A percentile compares a stretch with the other conserved stretches of the same genome.
These are phyloP conservation scores for Rhineura floridana DNA, from an alignment of 2,113 vertebrate genomes.

Conservation along the genomic window DNA sequence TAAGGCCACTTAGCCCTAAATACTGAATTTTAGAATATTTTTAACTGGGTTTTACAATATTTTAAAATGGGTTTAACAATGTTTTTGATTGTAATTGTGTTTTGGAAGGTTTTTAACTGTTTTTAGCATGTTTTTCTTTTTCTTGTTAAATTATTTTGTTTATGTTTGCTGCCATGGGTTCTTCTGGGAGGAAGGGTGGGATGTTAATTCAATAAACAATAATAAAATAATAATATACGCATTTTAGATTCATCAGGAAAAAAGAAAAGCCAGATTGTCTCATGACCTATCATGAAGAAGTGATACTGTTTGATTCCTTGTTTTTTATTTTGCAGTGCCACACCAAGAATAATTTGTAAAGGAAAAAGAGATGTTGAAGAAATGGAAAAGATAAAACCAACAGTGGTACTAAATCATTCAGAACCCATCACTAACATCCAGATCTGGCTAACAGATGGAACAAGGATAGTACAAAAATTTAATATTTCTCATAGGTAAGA, in stretches of 20 bases:
- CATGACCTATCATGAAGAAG: fast-evolving
- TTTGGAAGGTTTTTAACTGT: no score
- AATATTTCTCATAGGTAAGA: constrained; percentile 91
- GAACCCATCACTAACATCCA: constrained; percentile 90
- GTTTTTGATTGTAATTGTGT: no score
- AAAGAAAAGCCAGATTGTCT: background rate
- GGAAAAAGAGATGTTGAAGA: constrained; percentile 80
- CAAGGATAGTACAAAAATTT: constrained; percentile 92
- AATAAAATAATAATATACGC: no score
- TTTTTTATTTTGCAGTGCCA: constrained; percentile 79
- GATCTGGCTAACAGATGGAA: constrained; percentile 96
- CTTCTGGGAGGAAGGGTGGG: no score
- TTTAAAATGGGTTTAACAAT: no score
- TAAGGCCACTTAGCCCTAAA: constrained; percentile 9
- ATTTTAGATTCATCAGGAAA: background rate
- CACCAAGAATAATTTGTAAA: constrained; percentile 89
- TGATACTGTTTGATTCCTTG: background rate
- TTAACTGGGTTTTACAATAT: no score
- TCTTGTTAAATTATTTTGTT: no score
- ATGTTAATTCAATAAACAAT: no score
- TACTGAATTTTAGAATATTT: background rate
- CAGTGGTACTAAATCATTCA: constrained; percentile 84
- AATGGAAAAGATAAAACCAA: constrained; percentile 77
- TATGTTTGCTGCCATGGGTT: no score
- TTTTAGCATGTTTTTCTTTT: no score